A percentile compares a stretch with the other conserved stretches of the same genome.
phyloP scores from a whole-genome alignment of 2,797 vertebrate species.

The Onychomys torridus region DNA sequence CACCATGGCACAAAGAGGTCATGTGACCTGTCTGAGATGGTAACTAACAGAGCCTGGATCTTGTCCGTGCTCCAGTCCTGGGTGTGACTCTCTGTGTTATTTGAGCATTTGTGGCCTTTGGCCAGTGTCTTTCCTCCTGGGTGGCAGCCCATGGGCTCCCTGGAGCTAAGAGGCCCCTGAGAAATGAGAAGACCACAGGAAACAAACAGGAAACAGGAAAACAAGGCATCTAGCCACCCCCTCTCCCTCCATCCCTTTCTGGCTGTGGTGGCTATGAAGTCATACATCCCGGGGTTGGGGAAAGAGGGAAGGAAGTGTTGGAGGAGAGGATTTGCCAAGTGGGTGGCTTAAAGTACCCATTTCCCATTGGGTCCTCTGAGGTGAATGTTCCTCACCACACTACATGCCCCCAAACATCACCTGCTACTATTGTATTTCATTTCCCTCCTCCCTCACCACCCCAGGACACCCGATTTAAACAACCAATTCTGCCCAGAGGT shows the following conservation, averaged over 20 bases:
- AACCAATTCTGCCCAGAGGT: not conserved
- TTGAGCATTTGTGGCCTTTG: not conserved
- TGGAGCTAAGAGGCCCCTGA: not conserved
- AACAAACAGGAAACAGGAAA: not conserved
- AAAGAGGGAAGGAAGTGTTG: not conserved
- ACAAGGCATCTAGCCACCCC: not conserved
- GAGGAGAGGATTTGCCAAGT: not conserved
- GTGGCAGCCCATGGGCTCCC: not conserved
- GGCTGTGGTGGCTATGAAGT: not conserved
- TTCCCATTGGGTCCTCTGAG: not conserved
- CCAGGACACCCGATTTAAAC: not conserved
- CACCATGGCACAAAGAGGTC: not conserved
- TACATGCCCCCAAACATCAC: fast-evolving
- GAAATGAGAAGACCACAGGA: conserved; percentile 33
- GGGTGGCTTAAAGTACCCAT: not conserved
- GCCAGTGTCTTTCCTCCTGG: not conserved
- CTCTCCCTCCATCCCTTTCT: fast-evolving
- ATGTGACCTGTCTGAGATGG: not conserved
- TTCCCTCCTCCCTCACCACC: not conserved
- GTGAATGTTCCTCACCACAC: not conserved
- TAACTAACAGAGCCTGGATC: not conserved
- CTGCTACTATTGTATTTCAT: not conserved
- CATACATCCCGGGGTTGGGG: not conserved
- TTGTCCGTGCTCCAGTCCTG: not conserved
- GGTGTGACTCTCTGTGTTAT: not conserved